A percentile compares a stretch with the other conserved stretches of the same genome.
phyloP scores from a whole-genome alignment of 2,888 invertebrate genomes.

The Caenorhabditis sp. region DNA sequence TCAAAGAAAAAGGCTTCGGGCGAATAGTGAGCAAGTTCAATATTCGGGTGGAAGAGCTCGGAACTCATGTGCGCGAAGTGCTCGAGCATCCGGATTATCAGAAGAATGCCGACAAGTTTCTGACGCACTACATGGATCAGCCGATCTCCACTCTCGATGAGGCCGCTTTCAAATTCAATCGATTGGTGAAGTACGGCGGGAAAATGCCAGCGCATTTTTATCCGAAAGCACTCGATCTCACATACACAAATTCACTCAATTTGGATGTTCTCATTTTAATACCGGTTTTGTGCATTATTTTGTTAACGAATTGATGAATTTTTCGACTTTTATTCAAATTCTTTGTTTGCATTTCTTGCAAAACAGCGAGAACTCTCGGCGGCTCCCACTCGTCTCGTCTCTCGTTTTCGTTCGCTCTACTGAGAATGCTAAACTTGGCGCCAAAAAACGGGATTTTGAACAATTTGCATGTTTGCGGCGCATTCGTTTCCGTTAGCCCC shows the following conservation, averaged over 20 bases:
- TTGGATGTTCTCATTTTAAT: slow-evolving; percentile 22
- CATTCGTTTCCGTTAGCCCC: too few species aligned
- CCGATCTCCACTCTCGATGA: slow-evolving; percentile 45
- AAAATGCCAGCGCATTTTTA: slow-evolving; percentile 45
- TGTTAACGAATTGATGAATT: slow-evolving; percentile 4
- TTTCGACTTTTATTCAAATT: too few species aligned
- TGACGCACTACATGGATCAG: slow-evolving; percentile 39
- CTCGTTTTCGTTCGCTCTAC: too few species aligned
- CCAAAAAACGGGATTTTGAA: too few species aligned
- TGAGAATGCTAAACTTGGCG: too few species aligned
- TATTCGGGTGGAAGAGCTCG: slow-evolving; percentile 6
- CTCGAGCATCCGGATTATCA: slow-evolving; percentile 34
- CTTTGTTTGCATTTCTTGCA: too few species aligned
- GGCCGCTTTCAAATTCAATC: slow-evolving; percentile 44
- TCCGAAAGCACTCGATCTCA: slow-evolving; percentile 28
- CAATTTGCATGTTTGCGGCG: too few species aligned
- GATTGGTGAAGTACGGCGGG: slow-evolving; percentile 37
- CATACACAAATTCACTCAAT: too few species aligned
- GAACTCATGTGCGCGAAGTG: slow-evolving; percentile 20
- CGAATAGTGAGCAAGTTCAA: slow-evolving; percentile 38
- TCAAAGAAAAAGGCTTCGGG: slow-evolving; percentile 38
- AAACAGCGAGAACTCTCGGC: too few species aligned
- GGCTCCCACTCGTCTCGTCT: too few species aligned
- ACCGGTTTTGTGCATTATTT: not conserved
- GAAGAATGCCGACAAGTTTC: slow-evolving; percentile 35